Percentiles rank a stretch among this genome's conserved stretches.
Conservation (phyloP, 92 coral and sea anemone genomes). For the Ricordea florida region DNA sequence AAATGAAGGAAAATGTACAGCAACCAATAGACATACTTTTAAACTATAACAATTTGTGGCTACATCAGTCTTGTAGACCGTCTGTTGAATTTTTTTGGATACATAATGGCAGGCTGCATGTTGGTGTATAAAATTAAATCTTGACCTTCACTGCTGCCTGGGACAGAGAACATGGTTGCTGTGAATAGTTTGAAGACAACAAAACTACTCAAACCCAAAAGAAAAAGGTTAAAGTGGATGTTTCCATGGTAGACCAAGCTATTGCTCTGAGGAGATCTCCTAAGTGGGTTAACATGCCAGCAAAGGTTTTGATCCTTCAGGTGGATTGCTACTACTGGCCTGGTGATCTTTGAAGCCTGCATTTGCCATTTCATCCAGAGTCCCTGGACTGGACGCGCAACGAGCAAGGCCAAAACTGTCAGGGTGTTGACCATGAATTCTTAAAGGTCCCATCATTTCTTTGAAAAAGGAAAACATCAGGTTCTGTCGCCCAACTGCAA, state of each 20-base stretch:
- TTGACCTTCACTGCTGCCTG: no score
- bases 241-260: background rate
- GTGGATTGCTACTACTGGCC: background rate
- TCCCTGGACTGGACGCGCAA: slow-evolving; percentile 87
- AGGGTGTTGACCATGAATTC: background rate
- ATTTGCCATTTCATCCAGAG: slow-evolving; percentile 29
- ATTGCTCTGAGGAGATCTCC: no score
- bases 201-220: no score
- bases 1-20: no score
- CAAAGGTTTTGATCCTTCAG: slow-evolving; percentile 17
- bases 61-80: no score
- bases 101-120: no score
- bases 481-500: slow-evolving; percentile 13
- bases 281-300: slow-evolving; percentile 57
- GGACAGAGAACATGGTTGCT: no score
- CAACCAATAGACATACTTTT: no score
- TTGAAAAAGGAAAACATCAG: slow-evolving; percentile 48
- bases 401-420: slow-evolving; percentile 51
- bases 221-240: background rate
- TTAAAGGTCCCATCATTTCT: slow-evolving; percentile 18
- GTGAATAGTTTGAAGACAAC: no score
- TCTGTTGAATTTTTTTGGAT: no score
- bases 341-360: slow-evolving; percentile 6
- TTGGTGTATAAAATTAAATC: no score
- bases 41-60: no score